Evolutionary conservation across 1,140 invertebrate species (phyloP), one percentile per base, ranked within the genome.

Genomic region (Thaumatotibia leucotreta): DNA sequence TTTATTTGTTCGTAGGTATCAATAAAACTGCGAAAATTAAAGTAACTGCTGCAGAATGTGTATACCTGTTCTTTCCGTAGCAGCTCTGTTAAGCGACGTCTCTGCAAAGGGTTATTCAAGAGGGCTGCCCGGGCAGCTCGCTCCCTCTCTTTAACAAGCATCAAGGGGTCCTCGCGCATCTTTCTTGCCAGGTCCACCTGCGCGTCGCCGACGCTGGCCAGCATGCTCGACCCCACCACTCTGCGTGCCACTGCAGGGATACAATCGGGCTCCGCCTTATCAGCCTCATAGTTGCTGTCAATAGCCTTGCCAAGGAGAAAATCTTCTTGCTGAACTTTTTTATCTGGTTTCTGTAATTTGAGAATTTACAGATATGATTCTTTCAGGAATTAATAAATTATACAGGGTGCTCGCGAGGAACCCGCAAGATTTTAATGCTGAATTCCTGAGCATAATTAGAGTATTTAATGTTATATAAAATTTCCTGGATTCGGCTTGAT

Each of bases 291-390:
- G 49, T 94, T 93, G 89, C 97, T 98, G 78, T 98, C 97, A 67
- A 99, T 94, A 63, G 94, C 91, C 77, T 96, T 95, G 0, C 98
- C 97, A n/a, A 97, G 89, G 1, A 99, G 92, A 92, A 98, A 99
- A 67, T 98, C 97, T 83, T 99, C 97, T 32, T 95, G 89, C 70
- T 98, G 95, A 4, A 96, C 92, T 65, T 92, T 87, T 74, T 95
- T 94, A 74, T 95, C 94, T 8, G 95, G 94, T 74, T 95, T 95
- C 91, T 93, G 79, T 58, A 84, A 86, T 23, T 39, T 39, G 14
- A 64, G 27, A 23, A 67, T 24, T 35, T 1, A 64, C n/a, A 33
- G 31, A 33, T 65, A 45, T 45, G 32, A 49, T n/a, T n/a, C n/a
- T n/a, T n/a, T n/a, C n/a, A n/a, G n/a, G n/a, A n/a, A n/a, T n/a